A percentile compares a stretch with the other conserved stretches of the same genome.
phyloP scores from a whole-genome alignment of 2,888 invertebrate genomes.

The Ormyrus rosae region DNA sequence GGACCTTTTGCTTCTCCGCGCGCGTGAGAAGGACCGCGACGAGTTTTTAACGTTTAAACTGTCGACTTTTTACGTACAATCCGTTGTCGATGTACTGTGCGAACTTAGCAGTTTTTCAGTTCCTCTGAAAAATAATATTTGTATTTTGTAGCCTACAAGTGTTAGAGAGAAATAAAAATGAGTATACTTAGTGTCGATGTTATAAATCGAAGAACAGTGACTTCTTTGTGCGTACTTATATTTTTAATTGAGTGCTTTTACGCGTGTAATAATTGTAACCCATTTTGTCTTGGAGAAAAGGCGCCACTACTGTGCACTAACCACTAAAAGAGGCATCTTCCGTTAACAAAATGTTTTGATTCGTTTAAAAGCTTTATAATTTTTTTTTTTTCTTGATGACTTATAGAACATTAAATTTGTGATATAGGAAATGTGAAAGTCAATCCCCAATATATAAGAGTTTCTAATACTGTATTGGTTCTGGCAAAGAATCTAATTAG shows the following conservation, averaged over 20 bases:
- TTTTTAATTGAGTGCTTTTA: constrained; percentile 41
- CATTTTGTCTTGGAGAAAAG: constrained; percentile 1
- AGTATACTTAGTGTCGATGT: constrained; percentile 4
- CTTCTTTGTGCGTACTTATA: constrained; percentile 33
- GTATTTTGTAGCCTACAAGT: constrained; percentile 22
- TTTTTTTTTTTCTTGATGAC: constrained; percentile 5
- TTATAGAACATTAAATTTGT: neutral
- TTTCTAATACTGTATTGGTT: constrained; percentile 33
- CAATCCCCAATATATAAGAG: neutral
- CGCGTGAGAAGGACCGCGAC: neutral
- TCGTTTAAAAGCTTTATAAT: constrained; percentile 2
- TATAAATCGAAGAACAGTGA: constrained; percentile 13
- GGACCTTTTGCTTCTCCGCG: constrained; percentile 28
- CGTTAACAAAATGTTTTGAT: neutral
- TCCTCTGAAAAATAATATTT: constrained; percentile 28
- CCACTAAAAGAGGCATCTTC: neutral
- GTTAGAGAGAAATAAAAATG: neutral
- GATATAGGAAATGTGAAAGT: neutral
- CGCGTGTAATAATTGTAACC: constrained; percentile 34
- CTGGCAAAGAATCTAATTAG: constrained; percentile 8
- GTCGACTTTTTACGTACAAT: constrained; percentile 28
- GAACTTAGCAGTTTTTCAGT: constrained; percentile 33
- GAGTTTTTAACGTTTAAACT: neutral
- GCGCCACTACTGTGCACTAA: neutral
- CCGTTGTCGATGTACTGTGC: neutral